These are phyloP conservation scores for Leuciscus waleckii DNA, from an alignment of 2,797 vertebrate genomes.

Conservation along the genomic window DNA sequence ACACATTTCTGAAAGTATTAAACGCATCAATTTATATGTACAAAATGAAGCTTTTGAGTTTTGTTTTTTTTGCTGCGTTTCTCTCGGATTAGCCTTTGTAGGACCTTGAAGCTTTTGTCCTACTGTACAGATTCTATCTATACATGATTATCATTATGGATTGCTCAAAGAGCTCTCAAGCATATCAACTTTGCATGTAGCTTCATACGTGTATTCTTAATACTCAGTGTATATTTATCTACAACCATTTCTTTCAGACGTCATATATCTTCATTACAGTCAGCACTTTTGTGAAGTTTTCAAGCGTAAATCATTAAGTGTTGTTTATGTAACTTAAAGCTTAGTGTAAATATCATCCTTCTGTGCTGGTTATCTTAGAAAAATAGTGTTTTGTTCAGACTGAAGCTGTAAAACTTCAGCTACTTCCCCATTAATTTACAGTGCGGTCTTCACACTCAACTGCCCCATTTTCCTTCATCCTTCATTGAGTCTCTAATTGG, in stretches of 20 bases:
- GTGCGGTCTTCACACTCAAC: neutral
- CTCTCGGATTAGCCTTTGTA: neutral
- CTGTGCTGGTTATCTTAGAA: neutral
- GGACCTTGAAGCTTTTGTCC: neutral
- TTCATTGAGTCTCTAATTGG: neutral
- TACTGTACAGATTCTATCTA: neutral
- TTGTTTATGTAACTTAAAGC: neutral
- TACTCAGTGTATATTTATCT: neutral
- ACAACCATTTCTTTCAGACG: neutral
- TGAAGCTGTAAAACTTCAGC: neutral
- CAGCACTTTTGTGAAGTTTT: neutral
- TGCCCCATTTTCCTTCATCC: neutral
- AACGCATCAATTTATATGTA: neutral
- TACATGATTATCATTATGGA: neutral
- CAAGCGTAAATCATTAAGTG: neutral
- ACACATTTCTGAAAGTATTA: neutral
- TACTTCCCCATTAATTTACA: neutral
- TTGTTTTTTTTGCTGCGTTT: neutral
- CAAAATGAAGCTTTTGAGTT: neutral
- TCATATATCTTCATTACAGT: neutral
- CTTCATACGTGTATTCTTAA: slow-evolving; percentile 10
- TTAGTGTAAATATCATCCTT: neutral
- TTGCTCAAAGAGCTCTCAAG: neutral
- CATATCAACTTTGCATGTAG: neutral
- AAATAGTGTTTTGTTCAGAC: neutral